Conservation (phyloP, 2,797 vertebrate genomes). For the Enteromius thamalakanensis region DNA sequence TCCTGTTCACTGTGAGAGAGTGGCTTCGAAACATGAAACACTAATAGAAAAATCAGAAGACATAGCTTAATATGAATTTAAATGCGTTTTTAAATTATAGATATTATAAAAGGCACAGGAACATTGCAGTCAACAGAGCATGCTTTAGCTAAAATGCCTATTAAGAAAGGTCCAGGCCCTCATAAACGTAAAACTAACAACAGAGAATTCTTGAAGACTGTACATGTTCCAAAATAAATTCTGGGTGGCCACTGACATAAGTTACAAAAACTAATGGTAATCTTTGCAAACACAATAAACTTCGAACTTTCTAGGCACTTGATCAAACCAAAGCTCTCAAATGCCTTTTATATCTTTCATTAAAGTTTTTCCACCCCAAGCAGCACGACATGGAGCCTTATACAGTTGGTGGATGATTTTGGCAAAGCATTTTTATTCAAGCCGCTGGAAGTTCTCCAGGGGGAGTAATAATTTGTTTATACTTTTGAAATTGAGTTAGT, state of each 20-base stretch:
- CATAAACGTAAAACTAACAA: conserved; percentile 36
- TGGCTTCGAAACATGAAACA: conserved; percentile 3
- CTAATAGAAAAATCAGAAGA: not conserved
- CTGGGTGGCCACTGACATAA: conserved; percentile 32
- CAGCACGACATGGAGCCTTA: conserved; percentile 49
- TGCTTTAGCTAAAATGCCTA: conserved; percentile 7
- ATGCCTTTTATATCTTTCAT: conserved; percentile 31
- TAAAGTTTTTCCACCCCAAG: conserved; percentile 40
- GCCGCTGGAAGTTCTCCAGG: conserved; percentile 42
- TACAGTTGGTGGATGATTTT: conserved; percentile 39
- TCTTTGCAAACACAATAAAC: conserved; percentile 34
- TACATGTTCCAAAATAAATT: conserved; percentile 24
- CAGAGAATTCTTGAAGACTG: conserved; percentile 17
- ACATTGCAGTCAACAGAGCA: conserved; percentile 1
- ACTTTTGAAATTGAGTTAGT: conserved; percentile 47
- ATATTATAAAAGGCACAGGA: not conserved
- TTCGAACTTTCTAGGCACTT: conserved; percentile 23
- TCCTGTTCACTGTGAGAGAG: conserved; percentile 1
- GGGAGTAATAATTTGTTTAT: conserved; percentile 50
- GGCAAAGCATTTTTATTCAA: conserved; percentile 55
- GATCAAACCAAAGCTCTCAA: conserved; percentile 47
- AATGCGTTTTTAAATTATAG: not conserved
- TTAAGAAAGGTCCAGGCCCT: conserved; percentile 6
- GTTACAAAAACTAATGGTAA: conserved; percentile 23
- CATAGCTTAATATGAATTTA: not conserved